These are phyloP conservation scores for Chelmon rostratus DNA, from an alignment of 2,797 vertebrate genomes.

Conservation along the genomic window DNA sequence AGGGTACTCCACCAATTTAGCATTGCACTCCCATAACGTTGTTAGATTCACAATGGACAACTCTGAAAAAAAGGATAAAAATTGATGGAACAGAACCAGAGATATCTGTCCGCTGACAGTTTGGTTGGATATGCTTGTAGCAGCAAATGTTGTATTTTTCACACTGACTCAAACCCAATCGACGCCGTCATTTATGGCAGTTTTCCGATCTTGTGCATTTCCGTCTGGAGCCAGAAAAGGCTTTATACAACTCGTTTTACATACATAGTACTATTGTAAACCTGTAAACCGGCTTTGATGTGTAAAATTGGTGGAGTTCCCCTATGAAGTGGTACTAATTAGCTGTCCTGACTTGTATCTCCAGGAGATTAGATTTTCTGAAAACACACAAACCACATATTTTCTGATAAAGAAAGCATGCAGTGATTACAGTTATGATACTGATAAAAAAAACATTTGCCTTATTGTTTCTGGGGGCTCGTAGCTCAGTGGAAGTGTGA, in stretches of 20 bases:
- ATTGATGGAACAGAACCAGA: not conserved
- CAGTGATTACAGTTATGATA: not conserved
- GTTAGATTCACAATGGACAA: too few species aligned
- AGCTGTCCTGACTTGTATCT: not conserved
- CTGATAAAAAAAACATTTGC: not conserved
- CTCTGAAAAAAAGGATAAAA: not conserved
- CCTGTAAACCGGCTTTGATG: too few species aligned
- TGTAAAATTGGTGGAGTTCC: not conserved
- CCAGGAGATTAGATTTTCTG: not conserved
- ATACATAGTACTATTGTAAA: too few species aligned
- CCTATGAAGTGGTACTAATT: not conserved
- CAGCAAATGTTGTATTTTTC: too few species aligned
- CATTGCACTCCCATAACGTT: too few species aligned
- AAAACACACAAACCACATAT: not conserved
- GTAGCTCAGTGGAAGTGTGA: slow-evolving; percentile 94
- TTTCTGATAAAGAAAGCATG: not conserved
- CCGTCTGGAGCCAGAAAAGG: too few species aligned
- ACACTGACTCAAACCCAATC: too few species aligned
- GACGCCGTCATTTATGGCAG: too few species aligned
- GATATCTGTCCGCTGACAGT: not conserved
- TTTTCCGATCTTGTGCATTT: too few species aligned
- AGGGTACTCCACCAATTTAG: too few species aligned
- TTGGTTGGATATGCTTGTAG: too few species aligned
- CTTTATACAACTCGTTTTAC: too few species aligned
- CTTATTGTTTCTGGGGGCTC: slow-evolving; percentile 8